Evolutionary conservation across 2,888 invertebrate genomes (phyloP), one percentile per base, ranked within the genome.

Genomic region (Uropetala carovei): DNA sequence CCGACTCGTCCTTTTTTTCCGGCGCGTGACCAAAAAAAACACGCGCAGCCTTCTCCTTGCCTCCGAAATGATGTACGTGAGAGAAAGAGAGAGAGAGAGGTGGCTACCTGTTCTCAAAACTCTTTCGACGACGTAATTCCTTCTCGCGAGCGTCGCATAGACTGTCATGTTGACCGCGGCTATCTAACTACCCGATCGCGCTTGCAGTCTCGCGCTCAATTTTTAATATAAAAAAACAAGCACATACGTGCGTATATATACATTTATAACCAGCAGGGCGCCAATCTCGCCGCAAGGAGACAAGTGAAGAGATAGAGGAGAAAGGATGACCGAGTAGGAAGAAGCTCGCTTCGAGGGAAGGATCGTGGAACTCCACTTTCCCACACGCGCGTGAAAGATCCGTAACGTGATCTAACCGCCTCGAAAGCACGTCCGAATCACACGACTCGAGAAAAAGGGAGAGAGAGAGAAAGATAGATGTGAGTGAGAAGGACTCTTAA

Each of bases 401-500:
- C n/a, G 89, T 56, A 89, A 89, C 64, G 64, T 68, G 89, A 89
- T 64, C 43, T 68, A 43, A 89, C 43, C 64, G 43, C 89, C 5
- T 11, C 18, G 64, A 43, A 56, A 68, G 30, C 64, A 68, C 60
- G 86, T 22, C 30, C 27, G 43, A 68, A n/a, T 68, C 27, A 43
- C 43, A 89, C 75, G 75, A 75, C 75, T 27, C 75, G 75, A 75
- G 18, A 75, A 75, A 27, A 18, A 11, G 16, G 75, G 22, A 75
- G 75, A 75, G 27, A 75, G 27, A 75, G 30, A 18, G 64, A 89
- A 14, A 30, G 60, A 43, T 0, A 11, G 43, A 64, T 13, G 22
- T 13, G 27, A 75, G 27, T 22, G 43, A n/a, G 64, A 89, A 16
- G 59, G 60, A 18, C 10, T 11, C 43, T 60, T 0, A 43, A 64